Evolutionary conservation across 2,888 invertebrate genomes (phyloP).

Genomic region (Ichneumon xanthorius): DNA sequence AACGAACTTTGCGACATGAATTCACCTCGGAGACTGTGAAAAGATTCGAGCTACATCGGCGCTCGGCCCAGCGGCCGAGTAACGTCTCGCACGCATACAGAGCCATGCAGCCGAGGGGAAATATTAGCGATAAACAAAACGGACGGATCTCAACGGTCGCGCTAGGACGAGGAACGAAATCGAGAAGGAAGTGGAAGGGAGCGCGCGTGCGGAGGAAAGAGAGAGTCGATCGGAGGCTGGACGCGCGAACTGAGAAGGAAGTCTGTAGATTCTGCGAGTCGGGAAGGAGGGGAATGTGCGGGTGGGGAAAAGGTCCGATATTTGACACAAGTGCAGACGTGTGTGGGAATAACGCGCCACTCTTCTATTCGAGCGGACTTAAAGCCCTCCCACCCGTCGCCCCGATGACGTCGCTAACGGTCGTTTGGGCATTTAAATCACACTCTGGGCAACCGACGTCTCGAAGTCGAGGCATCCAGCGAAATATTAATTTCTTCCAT

Average conservation of each 20-base stretch:
- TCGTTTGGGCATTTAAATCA: constrained; percentile 63
- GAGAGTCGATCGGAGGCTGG: constrained; percentile 37
- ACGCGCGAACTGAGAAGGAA: constrained; percentile 37
- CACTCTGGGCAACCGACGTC: not conserved
- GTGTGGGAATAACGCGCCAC: constrained; percentile 28
- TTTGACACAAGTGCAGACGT: constrained; percentile 32
- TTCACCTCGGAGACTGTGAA: constrained; percentile 67
- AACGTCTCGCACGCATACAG: not conserved
- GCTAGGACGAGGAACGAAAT: constrained; percentile 52
- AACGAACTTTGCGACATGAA: constrained; percentile 61
- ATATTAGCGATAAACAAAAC: constrained; percentile 69
- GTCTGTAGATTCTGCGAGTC: not conserved
- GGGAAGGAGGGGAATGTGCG: constrained; percentile 36
- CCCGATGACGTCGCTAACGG: constrained; percentile 62
- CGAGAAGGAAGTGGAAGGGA: constrained; percentile 43
- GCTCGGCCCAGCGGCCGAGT: constrained; percentile 5
- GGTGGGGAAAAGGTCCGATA: constrained; percentile 48
- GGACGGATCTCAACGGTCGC: constrained; percentile 56
- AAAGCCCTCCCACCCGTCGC: constrained; percentile 52
- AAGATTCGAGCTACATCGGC: not conserved
- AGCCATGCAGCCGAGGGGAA: constrained; percentile 26
- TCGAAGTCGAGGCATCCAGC: not conserved
- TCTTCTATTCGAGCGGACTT: constrained; percentile 56
- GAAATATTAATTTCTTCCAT: not conserved
- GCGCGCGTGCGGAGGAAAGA: not conserved